Percentiles rank a stretch among this genome's conserved stretches.
These are phyloP conservation scores for Lochmaea capreae DNA, from an alignment of 2,888 invertebrate genomes.

Conservation along the genomic window DNA sequence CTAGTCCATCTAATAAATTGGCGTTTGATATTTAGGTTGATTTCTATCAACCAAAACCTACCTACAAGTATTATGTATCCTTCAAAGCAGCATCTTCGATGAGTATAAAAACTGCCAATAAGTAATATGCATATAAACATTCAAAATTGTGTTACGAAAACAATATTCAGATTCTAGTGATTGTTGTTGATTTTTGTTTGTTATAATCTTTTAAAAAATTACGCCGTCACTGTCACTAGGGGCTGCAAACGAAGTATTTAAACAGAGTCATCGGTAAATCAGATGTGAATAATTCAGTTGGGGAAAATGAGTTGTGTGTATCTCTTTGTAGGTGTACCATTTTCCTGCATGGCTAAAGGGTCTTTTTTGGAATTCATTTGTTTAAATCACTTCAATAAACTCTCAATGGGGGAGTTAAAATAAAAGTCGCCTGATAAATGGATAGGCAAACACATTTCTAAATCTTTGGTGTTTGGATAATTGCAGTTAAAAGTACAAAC, in stretches of 20 bases:
- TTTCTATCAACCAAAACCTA: too few species aligned
- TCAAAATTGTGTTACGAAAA: too few species aligned
- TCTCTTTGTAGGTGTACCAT: constrained; percentile 27
- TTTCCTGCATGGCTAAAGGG: constrained; percentile 4
- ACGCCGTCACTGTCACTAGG: constrained; percentile 11
- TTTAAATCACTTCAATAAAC: constrained; percentile 30
- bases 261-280: constrained; percentile 40
- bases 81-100: too few species aligned
- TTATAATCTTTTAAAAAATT: neutral
- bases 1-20: too few species aligned
- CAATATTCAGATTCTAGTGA: too few species aligned
- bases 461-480: neutral
- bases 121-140: too few species aligned
- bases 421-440: constrained; percentile 5
- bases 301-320: constrained; percentile 36
- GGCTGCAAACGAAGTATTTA: constrained; percentile 33
- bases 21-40: too few species aligned
- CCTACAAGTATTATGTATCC: too few species aligned
- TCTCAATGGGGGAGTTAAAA: constrained; percentile 9
- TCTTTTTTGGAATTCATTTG: constrained; percentile 22
- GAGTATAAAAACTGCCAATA: too few species aligned
- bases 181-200: too few species aligned
- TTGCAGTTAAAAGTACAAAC: neutral
- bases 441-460: neutral
- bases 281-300: constrained; percentile 40